These are phyloP conservation scores for Gallinago media DNA, from an alignment of 2,113 vertebrate genomes.

Conservation along the genomic window DNA sequence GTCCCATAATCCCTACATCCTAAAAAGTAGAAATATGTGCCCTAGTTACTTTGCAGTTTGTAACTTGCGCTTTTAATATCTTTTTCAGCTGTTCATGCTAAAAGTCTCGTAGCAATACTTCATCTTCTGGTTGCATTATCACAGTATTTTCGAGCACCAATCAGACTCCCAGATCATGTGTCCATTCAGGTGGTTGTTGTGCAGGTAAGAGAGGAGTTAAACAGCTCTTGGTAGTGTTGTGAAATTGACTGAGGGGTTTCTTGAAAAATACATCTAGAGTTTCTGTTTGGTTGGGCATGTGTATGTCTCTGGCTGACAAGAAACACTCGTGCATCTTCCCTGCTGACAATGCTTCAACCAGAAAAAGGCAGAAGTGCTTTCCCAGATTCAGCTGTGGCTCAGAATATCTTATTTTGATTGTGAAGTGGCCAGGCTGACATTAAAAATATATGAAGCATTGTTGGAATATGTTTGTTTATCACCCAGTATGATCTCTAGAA, in stretches of 20 bases:
- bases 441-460: slow-evolving; percentile 19
- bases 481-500: slow-evolving; percentile 48
- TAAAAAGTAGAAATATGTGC: not conserved
- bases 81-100: slow-evolving; percentile 91
- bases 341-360: not conserved
- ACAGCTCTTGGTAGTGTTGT: not conserved
- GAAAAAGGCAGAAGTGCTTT: slow-evolving; percentile 24
- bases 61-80: slow-evolving; percentile 38
- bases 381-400: slow-evolving; percentile 23
- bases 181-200: slow-evolving; percentile 97
- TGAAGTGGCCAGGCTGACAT: slow-evolving; percentile 3
- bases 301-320: not conserved
- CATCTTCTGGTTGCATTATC: slow-evolving; percentile 95
- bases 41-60: not conserved
- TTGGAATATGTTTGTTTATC: slow-evolving; percentile 59
- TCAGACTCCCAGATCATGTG: slow-evolving; percentile 96
- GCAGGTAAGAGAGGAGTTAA: slow-evolving; percentile 83
- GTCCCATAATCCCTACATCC: not conserved
- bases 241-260: not conserved
- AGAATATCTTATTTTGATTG: not conserved
- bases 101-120: slow-evolving; percentile 95
- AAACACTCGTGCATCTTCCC: not conserved
- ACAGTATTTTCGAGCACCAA: slow-evolving; percentile 95
- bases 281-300: not conserved
- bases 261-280: not conserved